Evolutionary conservation across 2,113 vertebrate genomes (phyloP).

Genomic region (Promerops cafer): DNA sequence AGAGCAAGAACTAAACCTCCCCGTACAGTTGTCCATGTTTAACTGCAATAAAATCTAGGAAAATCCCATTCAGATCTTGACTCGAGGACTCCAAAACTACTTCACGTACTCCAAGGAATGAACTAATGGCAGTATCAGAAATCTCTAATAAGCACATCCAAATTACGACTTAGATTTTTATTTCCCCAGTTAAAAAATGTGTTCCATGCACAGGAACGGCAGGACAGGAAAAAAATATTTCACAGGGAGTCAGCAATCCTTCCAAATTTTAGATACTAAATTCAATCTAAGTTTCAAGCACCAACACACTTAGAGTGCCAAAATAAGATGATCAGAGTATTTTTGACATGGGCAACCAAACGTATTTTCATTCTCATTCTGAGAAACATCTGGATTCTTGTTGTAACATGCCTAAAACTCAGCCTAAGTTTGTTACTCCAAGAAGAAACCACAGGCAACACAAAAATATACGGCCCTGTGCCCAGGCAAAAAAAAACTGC

Average conservation of each 20-base stretch:
- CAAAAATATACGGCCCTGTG: background rate
- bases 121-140: background rate
- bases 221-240: background rate
- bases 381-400: background rate
- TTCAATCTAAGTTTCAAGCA: background rate
- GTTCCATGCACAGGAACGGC: background rate
- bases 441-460: background rate
- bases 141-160: background rate
- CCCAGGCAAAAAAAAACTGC: background rate
- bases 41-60: background rate
- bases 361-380: background rate
- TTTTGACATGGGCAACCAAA: background rate
- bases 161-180: background rate
- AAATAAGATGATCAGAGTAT: background rate
- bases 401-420: background rate
- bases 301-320: background rate
- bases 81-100: background rate
- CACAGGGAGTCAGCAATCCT: background rate
- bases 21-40: accelerated
- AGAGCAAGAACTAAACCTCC: background rate
- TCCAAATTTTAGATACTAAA: background rate
- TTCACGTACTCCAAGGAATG: background rate
- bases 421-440: background rate
- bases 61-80: background rate
- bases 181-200: background rate